Percentiles rank a stretch among this genome's conserved stretches.
These are phyloP conservation scores for Teinopalpus imperialis DNA, from an alignment of 2,888 invertebrate species.

Conservation along the genomic window DNA sequence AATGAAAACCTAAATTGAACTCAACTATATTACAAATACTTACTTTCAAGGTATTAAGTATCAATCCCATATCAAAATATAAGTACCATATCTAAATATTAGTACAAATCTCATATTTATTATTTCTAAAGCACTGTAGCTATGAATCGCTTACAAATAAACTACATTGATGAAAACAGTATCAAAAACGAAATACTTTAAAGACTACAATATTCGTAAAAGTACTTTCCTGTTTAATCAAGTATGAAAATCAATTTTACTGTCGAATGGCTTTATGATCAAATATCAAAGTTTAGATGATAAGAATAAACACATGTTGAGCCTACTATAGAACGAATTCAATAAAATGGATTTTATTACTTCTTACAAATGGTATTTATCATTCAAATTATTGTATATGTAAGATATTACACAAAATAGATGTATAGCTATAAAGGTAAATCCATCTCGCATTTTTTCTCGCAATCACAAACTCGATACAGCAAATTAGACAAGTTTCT, in stretches of 20 bases:
- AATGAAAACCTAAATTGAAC: background rate
- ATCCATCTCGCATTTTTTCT: too few relatives aligned
- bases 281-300: slow-evolving; percentile 30
- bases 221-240: slow-evolving; percentile 32
- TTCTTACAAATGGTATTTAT: background rate
- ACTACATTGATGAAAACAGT: slow-evolving; percentile 15
- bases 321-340: background rate
- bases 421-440: too few relatives aligned
- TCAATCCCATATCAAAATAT: too few relatives aligned
- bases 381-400: too few relatives aligned
- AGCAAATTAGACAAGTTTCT: too few relatives aligned
- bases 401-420: too few relatives aligned
- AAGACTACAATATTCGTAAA: background rate
- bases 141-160: background rate
- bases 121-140: background rate
- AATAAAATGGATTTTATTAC: slow-evolving; percentile 5
- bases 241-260: slow-evolving; percentile 56
- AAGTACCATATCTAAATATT: too few relatives aligned
- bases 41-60: slow-evolving; percentile 32
- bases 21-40: slow-evolving; percentile 19
- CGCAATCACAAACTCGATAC: too few relatives aligned
- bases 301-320: slow-evolving; percentile 8
- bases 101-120: slow-evolving; percentile 26
- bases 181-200: slow-evolving; percentile 1
- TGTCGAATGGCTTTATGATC: slow-evolving; percentile 45